Percentiles rank a stretch among this genome's conserved stretches.
Conservation (phyloP, 2,797 vertebrate genomes). For the Pseudochirops corinnae region DNA sequence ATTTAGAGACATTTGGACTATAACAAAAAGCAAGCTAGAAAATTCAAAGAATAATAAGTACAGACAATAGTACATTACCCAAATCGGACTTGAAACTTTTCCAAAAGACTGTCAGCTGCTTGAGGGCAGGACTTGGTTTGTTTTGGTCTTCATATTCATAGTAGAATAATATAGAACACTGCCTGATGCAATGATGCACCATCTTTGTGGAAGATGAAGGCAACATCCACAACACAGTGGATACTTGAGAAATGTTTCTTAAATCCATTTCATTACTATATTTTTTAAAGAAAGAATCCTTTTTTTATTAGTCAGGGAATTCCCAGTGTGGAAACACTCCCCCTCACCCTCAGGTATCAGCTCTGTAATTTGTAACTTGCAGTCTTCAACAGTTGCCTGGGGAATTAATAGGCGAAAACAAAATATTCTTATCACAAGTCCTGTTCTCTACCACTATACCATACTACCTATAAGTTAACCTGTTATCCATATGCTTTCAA, state of each 20-base stretch:
- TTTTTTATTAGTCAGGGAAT: background rate
- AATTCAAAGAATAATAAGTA: background rate
- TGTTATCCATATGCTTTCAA: background rate
- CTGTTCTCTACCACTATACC: background rate
- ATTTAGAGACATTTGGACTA: background rate
- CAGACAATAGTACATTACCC: background rate
- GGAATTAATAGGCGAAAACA: background rate
- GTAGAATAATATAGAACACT: background rate
- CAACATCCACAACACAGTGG: background rate
- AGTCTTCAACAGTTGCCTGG: background rate
- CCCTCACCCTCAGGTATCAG: background rate
- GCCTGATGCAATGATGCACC: background rate
- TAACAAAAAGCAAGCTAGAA: background rate
- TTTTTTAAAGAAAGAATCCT: background rate
- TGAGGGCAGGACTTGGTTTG: background rate
- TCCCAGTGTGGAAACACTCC: background rate
- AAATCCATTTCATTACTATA: background rate
- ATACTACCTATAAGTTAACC: background rate
- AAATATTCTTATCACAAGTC: background rate
- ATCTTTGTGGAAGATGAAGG: background rate
- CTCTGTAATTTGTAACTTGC: background rate
- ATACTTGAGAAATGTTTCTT: background rate
- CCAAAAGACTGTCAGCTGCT: background rate
- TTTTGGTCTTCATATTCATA: background rate
- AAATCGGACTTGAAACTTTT: background rate